Evolutionary conservation across 2,797 vertebrate species (phyloP).

Genomic region (Garrulus glandarius): DNA sequence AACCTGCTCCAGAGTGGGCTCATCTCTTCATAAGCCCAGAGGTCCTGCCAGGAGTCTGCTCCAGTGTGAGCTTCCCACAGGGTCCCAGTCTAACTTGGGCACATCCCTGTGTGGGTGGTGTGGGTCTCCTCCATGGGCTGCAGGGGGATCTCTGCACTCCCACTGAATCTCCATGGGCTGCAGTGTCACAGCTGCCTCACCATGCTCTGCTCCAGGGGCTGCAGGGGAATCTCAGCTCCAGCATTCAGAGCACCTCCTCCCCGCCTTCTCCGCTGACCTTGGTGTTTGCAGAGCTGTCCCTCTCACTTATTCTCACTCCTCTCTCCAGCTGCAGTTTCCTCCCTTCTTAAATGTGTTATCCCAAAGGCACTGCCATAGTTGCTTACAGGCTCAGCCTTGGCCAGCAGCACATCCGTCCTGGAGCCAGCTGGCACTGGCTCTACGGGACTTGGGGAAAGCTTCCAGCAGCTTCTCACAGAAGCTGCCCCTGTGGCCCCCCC

Average conservation of each 20-base stretch:
- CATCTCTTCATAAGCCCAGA: not conserved
- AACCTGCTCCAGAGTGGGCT: not conserved
- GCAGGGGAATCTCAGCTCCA: not conserved
- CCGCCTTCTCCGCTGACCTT: not conserved
- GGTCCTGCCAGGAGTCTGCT: not conserved
- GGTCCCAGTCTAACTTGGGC: not conserved
- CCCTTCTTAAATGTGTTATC: not conserved
- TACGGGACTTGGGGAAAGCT: not conserved
- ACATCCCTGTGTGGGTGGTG: not conserved
- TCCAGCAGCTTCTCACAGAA: not conserved
- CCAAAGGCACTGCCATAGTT: not conserved
- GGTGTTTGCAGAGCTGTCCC: not conserved
- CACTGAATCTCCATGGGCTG: not conserved
- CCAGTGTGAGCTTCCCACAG: not conserved
- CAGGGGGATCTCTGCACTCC: not conserved
- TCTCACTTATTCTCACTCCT: not conserved
- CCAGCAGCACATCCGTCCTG: not conserved
- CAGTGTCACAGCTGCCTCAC: not conserved
- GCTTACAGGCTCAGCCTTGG: not conserved
- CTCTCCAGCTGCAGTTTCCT: not conserved
- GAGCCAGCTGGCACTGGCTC: not conserved
- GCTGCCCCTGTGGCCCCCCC: not conserved
- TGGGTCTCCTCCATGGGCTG: not conserved
- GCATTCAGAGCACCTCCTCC: not conserved
- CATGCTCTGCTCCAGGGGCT: not conserved